Conservation (phyloP, 1,140 invertebrate species). For the Aphis craccivora region DNA sequence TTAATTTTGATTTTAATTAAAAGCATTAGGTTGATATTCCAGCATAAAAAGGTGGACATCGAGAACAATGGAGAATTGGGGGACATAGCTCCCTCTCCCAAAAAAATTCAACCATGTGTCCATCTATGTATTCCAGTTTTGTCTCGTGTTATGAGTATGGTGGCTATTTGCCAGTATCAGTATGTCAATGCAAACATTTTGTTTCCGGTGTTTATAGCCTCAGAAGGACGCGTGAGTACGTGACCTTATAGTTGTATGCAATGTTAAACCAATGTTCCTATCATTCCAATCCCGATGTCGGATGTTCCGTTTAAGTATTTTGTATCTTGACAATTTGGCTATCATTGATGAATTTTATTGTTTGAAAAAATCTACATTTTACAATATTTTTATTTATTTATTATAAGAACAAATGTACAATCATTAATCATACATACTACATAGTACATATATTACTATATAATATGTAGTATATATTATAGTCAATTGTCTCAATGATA, state of each 20-base stretch:
- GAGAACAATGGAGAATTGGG: too few species aligned
- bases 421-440: too few species aligned
- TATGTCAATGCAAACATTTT: conserved; percentile 18
- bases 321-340: neutral
- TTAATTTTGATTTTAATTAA: neutral
- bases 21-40: neutral
- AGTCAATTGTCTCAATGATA: neutral
- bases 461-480: too few species aligned
- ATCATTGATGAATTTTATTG: neutral
- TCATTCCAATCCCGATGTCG: neutral
- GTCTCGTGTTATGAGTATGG: neutral
- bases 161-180: conserved; percentile 27
- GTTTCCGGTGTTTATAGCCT: conserved; percentile 19
- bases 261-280: neutral
- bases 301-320: neutral
- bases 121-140: neutral
- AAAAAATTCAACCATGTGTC: neutral
- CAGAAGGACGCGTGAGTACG: conserved; percentile 43
- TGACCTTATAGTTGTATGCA: neutral
- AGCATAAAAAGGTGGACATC: too few species aligned
- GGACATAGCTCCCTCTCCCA: neutral
- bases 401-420: neutral
- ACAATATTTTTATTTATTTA: neutral
- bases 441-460: too few species aligned
- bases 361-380: neutral